Evolutionary conservation across 2,797 vertebrate species (phyloP).

Genomic region (Passerculus sandwichensis): DNA sequence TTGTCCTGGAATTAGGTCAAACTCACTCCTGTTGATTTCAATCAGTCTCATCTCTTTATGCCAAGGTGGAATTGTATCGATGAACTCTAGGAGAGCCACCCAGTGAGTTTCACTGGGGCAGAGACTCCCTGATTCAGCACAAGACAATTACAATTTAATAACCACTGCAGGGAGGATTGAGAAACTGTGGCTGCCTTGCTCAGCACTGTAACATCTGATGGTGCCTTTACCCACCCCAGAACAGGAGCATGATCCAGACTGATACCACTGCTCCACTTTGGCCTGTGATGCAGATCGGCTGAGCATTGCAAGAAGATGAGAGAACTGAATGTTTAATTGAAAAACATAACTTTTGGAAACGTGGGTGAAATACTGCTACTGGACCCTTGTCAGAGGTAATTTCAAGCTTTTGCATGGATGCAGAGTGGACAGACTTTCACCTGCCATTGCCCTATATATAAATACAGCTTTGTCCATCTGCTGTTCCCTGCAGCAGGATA

Average conservation of each 20-base stretch:
- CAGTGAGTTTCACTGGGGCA: conserved; percentile 49
- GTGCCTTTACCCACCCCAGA: neutral
- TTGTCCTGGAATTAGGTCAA: conserved; percentile 48
- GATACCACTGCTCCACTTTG: neutral
- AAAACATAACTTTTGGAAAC: neutral
- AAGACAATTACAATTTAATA: conserved; percentile 54
- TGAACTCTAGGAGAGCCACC: conserved; percentile 26
- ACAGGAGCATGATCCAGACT: neutral
- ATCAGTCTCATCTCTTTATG: neutral
- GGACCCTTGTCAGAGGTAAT: neutral
- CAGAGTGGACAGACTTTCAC: neutral
- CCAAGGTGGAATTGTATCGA: conserved; percentile 21
- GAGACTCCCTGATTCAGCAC: conserved; percentile 59
- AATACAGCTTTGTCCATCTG: neutral
- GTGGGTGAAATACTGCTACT: neutral
- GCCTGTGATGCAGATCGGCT: rapidly evolving
- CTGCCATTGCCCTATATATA: neutral
- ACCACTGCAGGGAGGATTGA: conserved; percentile 36
- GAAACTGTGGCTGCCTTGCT: conserved; percentile 53
- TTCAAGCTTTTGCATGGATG: neutral
- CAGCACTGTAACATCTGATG: neutral
- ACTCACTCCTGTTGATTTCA: neutral
- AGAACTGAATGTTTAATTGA: neutral
- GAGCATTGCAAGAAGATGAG: neutral
- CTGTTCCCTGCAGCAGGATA: neutral